Percentiles rank a stretch among this genome's conserved stretches.
Conservation (phyloP, 92 coral and sea anemone species). For the Phymanthus crucifer region DNA sequence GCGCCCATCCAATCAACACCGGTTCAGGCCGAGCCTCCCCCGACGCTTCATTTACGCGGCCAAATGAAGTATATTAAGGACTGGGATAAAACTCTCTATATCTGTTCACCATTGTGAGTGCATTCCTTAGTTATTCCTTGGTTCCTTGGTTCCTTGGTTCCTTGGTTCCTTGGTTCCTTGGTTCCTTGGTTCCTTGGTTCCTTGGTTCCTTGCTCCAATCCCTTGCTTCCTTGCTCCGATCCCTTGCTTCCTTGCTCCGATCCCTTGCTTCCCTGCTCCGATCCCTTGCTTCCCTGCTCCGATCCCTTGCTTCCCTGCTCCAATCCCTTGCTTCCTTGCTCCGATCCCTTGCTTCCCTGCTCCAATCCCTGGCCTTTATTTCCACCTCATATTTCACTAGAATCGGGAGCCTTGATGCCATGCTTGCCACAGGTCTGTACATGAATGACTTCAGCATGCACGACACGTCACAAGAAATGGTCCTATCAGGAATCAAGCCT, state of each 20-base stretch:
- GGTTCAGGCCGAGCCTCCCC: slow-evolving; percentile 39
- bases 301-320: too few species aligned
- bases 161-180: background rate
- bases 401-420: slow-evolving; percentile 79
- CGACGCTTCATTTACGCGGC: slow-evolving; percentile 72
- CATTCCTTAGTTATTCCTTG: background rate
- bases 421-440: slow-evolving; percentile 75
- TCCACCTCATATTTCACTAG: slow-evolving; percentile 20
- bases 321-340: too few species aligned
- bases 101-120: slow-evolving; percentile 86
- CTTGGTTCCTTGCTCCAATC: background rate
- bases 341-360: too few species aligned
- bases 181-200: background rate
- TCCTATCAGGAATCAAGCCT: slow-evolving; percentile 78
- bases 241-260: background rate
- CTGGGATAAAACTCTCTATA: slow-evolving; percentile 78
- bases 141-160: background rate
- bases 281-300: too few species aligned
- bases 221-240: background rate
- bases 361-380: too few species aligned
- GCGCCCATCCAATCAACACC: slow-evolving; percentile 33
- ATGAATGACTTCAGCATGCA: slow-evolving; percentile 89
- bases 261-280: too few species aligned
- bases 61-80: slow-evolving; percentile 71
- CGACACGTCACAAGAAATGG: slow-evolving; percentile 92